phyloP scores from a whole-genome alignment of 2,797 vertebrate species.

The Nannoperca australis region DNA sequence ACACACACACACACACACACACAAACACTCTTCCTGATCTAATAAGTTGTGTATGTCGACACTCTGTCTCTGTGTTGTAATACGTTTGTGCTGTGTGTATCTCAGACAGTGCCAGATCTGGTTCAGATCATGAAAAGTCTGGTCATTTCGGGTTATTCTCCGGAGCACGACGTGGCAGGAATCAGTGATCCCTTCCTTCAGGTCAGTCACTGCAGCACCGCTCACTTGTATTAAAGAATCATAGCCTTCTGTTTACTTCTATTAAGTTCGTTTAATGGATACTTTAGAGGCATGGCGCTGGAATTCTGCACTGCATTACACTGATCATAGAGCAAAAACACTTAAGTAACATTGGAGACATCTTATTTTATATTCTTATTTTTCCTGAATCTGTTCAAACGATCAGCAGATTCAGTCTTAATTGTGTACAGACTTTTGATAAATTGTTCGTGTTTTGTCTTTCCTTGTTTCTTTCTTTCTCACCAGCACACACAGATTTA shows the following conservation, averaged over 20 bases:
- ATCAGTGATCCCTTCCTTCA: slow-evolving; percentile 94
- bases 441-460: not conserved
- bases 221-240: not conserved
- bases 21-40: not conserved
- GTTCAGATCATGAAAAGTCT: slow-evolving; percentile 90
- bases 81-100: slow-evolving; percentile 30
- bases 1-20: not conserved
- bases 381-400: not conserved
- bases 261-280: not conserved
- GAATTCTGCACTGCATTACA: not conserved
- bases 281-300: not conserved
- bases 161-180: slow-evolving; percentile 91
- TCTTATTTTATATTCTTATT: not conserved
- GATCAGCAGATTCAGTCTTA: not conserved
- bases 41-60: not conserved
- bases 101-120: slow-evolving; percentile 89
- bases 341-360: not conserved
- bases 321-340: not conserved
- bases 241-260: not conserved
- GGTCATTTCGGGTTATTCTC: slow-evolving; percentile 89
- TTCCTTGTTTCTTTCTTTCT: slow-evolving; percentile 12
- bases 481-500: not conserved
- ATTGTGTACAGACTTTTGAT: not conserved
- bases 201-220: slow-evolving; percentile 75
- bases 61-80: not conserved